A percentile compares a stretch with the other conserved stretches of the same genome.
These are phyloP conservation scores for Porphyrio hochstetteri DNA, from an alignment of 2,113 vertebrate genomes.

Conservation along the genomic window DNA sequence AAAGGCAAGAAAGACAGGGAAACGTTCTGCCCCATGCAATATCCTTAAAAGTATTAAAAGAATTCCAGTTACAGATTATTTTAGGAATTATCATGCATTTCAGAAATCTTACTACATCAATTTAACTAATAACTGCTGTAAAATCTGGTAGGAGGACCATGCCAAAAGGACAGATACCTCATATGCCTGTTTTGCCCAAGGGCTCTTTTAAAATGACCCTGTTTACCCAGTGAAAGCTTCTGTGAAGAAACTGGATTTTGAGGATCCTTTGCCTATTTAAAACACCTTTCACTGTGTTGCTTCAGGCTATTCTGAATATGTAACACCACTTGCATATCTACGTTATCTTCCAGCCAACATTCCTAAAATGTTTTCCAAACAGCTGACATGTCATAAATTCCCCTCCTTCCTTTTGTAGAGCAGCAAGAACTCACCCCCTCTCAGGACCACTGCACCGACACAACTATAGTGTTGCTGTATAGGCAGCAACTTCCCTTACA, in stretches of 20 bases:
- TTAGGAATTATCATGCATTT: not conserved
- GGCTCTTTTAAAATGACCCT: not conserved
- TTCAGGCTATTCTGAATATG: slow-evolving; percentile 43
- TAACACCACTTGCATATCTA: slow-evolving; percentile 28
- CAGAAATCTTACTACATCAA: not conserved
- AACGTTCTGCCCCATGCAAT: not conserved
- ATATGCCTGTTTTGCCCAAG: not conserved
- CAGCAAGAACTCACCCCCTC: not conserved
- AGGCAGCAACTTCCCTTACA: not conserved
- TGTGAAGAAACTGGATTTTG: not conserved
- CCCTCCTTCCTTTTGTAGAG: not conserved
- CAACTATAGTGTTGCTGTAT: not conserved
- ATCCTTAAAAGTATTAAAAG: not conserved
- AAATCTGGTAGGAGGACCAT: not conserved
- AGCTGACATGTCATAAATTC: slow-evolving; percentile 52
- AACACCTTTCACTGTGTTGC: not conserved
- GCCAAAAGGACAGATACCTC: not conserved
- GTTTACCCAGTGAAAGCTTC: slow-evolving; percentile 20
- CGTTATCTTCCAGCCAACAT: slow-evolving; percentile 42
- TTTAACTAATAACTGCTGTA: not conserved
- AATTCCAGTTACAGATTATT: not conserved
- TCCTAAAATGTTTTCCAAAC: slow-evolving; percentile 47
- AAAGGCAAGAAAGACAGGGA: not conserved
- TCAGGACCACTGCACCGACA: not conserved
- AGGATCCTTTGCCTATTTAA: not conserved